These are phyloP conservation scores for Mungos mungo DNA, from an alignment of 2,113 vertebrate species.

Conservation along the genomic window DNA sequence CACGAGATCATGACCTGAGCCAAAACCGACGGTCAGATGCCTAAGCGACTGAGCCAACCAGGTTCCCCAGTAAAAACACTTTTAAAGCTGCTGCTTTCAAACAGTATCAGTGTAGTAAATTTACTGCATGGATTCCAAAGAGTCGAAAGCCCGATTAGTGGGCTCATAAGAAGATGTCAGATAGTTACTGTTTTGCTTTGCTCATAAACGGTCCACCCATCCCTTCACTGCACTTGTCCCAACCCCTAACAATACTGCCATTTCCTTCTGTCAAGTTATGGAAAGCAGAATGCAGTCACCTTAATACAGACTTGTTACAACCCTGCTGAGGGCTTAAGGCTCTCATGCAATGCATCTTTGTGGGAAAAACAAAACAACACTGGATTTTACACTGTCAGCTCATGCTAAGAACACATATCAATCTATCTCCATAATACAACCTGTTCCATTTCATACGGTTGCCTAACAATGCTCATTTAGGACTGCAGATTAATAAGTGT, in stretches of 20 bases:
- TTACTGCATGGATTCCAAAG: background rate
- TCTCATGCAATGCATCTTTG: slow-evolving; percentile 10
- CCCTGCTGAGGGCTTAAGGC: background rate
- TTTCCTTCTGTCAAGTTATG: background rate
- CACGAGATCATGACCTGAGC: no score
- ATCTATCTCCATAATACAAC: slow-evolving; percentile 36
- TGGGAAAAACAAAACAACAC: slow-evolving; percentile 24
- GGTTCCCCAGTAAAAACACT: background rate
- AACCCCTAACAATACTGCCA: background rate
- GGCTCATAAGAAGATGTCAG: background rate
- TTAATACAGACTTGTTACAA: background rate
- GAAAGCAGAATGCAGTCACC: background rate
- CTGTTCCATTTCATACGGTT: slow-evolving; percentile 16
- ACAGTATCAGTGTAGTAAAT: background rate
- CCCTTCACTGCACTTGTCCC: background rate
- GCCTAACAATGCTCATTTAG: slow-evolving; percentile 18
- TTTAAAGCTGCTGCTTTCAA: background rate
- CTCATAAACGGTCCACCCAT: background rate
- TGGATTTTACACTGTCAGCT: slow-evolving; percentile 5
- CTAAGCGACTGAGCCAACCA: no score
- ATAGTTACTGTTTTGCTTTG: background rate
- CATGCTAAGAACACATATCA: slow-evolving; percentile 6
- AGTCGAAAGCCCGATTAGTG: background rate
- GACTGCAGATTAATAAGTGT: slow-evolving; percentile 51
- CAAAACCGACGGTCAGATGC: no score